Conservation (phyloP, 2,888 invertebrate genomes). For the Yponomeuta malinellus region DNA sequence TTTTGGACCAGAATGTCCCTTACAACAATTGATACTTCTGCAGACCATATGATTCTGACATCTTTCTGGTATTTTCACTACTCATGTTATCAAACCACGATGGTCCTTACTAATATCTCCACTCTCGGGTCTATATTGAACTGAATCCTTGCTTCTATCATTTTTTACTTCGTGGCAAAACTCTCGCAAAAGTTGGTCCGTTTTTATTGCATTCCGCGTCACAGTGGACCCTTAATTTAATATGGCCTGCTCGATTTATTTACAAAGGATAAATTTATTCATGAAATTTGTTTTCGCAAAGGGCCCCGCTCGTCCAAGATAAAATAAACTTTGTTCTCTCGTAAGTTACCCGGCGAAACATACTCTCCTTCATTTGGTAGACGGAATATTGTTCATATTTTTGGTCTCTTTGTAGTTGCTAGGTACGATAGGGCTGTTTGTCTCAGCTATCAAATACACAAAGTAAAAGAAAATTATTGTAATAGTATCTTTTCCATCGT, state of each 20-base stretch:
- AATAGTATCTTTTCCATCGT: too few species aligned
- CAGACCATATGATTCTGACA: too few species aligned
- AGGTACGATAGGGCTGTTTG: not conserved
- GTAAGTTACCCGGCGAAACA: slow-evolving; percentile 41
- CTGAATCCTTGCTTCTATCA: not conserved
- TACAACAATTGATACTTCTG: too few species aligned
- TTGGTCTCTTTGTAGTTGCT: slow-evolving; percentile 3
- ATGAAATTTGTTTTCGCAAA: slow-evolving; percentile 69
- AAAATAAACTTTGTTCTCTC: slow-evolving; percentile 59
- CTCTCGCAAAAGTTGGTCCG: slow-evolving; percentile 16
- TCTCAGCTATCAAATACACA: too few species aligned
- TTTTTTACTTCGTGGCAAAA: not conserved
- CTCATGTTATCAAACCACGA: too few species aligned
- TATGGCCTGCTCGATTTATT: slow-evolving; percentile 70
- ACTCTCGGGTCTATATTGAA: not conserved
- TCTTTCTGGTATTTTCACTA: too few species aligned
- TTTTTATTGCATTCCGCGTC: slow-evolving; percentile 54
- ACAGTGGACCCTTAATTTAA: slow-evolving; percentile 62
- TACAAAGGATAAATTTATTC: slow-evolving; percentile 74
- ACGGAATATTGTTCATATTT: slow-evolving; percentile 31
- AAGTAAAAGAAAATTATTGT: too few species aligned
- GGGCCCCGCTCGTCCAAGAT: slow-evolving; percentile 41
- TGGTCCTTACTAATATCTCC: too few species aligned
- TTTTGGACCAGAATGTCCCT: too few species aligned
- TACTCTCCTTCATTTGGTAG: slow-evolving; percentile 35